Evolutionary conservation across 2,113 vertebrate genomes (phyloP).

Genomic region (Solea senegalensis): DNA sequence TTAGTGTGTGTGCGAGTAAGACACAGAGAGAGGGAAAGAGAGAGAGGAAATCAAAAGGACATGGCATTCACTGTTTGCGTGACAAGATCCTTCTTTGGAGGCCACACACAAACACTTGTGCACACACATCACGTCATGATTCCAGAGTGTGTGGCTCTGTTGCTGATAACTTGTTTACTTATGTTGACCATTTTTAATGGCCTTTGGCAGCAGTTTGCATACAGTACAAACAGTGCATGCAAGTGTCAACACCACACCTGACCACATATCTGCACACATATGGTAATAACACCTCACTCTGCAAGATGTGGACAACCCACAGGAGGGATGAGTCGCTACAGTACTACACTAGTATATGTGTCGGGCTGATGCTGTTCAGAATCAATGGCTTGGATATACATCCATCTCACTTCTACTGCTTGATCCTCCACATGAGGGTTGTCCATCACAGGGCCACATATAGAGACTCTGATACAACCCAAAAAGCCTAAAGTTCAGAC

Average conservation of each 20-base stretch:
- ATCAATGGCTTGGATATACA: too few species aligned
- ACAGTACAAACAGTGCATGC: too few species aligned
- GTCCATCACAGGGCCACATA: too few species aligned
- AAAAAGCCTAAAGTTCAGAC: too few species aligned
- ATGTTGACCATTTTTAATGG: not conserved
- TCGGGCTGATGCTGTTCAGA: too few species aligned
- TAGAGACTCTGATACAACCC: too few species aligned
- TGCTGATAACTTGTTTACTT: not conserved
- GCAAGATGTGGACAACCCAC: not conserved
- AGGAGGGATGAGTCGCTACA: too few species aligned
- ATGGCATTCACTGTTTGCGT: conserved; percentile 34
- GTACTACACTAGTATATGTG: too few species aligned
- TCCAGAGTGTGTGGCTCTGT: conserved; percentile 5
- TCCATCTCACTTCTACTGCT: too few species aligned
- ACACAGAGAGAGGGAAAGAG: not conserved
- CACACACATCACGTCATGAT: conserved; percentile 5
- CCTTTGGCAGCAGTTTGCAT: not conserved
- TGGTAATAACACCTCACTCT: not conserved
- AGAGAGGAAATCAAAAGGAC: conserved; percentile 48
- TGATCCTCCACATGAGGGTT: too few species aligned
- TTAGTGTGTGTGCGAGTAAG: conserved; percentile 11
- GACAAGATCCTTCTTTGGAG: conserved; percentile 35
- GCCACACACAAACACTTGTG: conserved; percentile 1
- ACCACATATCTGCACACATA: not conserved
- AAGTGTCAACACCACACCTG: conserved; percentile 14